A percentile compares a stretch with the other conserved stretches of the same genome.
phyloP scores from a whole-genome alignment of 2,888 invertebrate species.

The Meghimatium bilineatum region DNA sequence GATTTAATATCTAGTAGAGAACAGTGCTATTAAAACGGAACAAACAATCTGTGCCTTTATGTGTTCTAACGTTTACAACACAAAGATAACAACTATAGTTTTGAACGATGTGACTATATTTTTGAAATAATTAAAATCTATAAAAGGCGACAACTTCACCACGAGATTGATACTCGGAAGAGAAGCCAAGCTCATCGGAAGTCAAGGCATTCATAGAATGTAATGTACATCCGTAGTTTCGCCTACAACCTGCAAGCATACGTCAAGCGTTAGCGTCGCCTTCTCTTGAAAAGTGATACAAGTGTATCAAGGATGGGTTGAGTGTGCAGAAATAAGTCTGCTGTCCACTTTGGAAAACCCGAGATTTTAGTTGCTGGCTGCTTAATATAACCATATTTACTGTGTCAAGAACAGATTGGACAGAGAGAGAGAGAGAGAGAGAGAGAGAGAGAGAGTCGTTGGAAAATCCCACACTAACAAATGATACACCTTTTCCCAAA shows the following conservation, averaged over 20 bases:
- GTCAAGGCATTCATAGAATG: not conserved
- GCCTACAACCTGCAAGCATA: not conserved
- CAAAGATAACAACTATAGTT: too few relatives aligned
- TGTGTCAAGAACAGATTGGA: not conserved
- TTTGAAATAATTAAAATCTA: too few relatives aligned
- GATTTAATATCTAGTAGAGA: too few relatives aligned
- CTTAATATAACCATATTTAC: not conserved
- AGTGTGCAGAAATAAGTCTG: not conserved
- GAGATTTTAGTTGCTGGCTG: not conserved
- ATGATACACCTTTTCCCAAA: not conserved
- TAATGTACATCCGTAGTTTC: not conserved
- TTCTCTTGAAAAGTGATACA: not conserved
- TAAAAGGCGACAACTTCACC: not conserved
- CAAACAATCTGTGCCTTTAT: too few relatives aligned
- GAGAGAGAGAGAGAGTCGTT: too few relatives aligned
- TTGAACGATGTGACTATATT: too few relatives aligned
- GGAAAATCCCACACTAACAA: not conserved
- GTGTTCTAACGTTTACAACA: too few relatives aligned
- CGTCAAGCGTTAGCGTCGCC: not conserved
- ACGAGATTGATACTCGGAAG: slow-evolving; percentile 18
- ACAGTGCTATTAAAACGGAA: too few relatives aligned
- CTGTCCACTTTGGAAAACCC: slow-evolving; percentile 11
- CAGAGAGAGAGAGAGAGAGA: too few relatives aligned
- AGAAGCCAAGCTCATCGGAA: slow-evolving; percentile 23
- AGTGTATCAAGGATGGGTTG: slow-evolving; percentile 26